Base-by-base conservation (phyloP, 2,888 invertebrate species). In the Dasysyrphus albostriatus region DNA sequence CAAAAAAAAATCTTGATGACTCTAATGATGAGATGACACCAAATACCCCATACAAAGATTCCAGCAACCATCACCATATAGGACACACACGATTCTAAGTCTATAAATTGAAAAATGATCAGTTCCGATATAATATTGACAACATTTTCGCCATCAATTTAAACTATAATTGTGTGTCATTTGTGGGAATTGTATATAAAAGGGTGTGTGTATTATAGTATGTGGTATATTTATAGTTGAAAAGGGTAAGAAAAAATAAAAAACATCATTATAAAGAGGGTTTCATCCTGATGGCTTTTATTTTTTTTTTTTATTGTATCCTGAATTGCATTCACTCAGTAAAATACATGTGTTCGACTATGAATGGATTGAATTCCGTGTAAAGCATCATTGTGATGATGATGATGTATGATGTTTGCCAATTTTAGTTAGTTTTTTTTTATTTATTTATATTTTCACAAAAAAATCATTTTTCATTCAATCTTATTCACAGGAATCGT, bases 71-170 rank as follows among this genome's bases (percentile, higher is more conserved):
- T 10, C 12, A 16, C 47, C n/a, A n/a, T n/a, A n/a, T n/a, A 16
- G 10, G 19, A 9, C n/a, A 65, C 47, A 29, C 16, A 59, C 12
- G 5, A 3, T 19, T 49, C 34, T 5, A 32, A 12, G 59, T 65
- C 47, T 9, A 70, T 69, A 74, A 82, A 87, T 87, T 87, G 85
- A 82, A 82, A 87, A 87, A 87, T 82, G 85, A 87, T 87, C 77
- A 74, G 70, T 82, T 78, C 85, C 77, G 81, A 82, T 82, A 44
- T 54, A 69, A 69, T 73, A 82, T 82, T 82, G 85, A 78, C 85
- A 87, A 82, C 85, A 74, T 82, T 87, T 87, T 78, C 77, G 85
- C 85, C 82, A 82, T 87, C 85, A 87, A 87, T 87, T 87, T 87
- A 58, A 82, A 87, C 34, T 70, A 70, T 87, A 87, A 87, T 87